Base-by-base conservation (phyloP, 1,140 invertebrate genomes). In the Chymomyza costata region DNA sequence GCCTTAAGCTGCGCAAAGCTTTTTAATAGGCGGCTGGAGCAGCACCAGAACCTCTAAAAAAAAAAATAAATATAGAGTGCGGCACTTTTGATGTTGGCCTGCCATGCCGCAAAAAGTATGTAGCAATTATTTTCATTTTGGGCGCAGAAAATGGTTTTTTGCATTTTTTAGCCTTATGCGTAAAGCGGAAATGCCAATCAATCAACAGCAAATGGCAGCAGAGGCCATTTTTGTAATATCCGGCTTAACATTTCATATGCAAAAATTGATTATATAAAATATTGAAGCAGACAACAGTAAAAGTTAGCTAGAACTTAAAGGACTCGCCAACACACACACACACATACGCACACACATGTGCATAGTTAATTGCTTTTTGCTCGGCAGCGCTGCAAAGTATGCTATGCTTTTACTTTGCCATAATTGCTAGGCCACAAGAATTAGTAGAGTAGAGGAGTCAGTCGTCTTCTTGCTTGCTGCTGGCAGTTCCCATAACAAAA, bases 221-320 rank as follows among this genome's bases (percentile, higher is more conserved):
- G n/a, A 37, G 62, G 47, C 66, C 64, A 63, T 15, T 76, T 59
- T 71, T 50, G 67, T 78, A 76, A 76, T 76, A 78, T 76, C 71
- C 71, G 71, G 71, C 71, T 80, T 80, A 67, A 66, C 62, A 76
- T 80, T 56, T 66, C 71, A 78, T 76, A 76, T 76, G 40, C 18
- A 61, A 44, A 50, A 78, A 61, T 70, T 61, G 45, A 76, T 46
- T 52, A 25, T 25, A 25, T 25, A 3, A 25, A 5, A 25, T 25
- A 25, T 25, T 5, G 3, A 25, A 5, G 21, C 21, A 25, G 3
- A 25, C 8, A 25, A 25, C 8, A 25, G 3, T 13, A 18, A 52
- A 41, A 7, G 25, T 14, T 46, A 37, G 30, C 40, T 38, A n/a
- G 6, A 16, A 55, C 16, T 34, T 7, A 25, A 16, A 21, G 21